These are phyloP conservation scores for Pegoplata infirma DNA, from an alignment of 2,888 invertebrate genomes.

Conservation along the genomic window DNA sequence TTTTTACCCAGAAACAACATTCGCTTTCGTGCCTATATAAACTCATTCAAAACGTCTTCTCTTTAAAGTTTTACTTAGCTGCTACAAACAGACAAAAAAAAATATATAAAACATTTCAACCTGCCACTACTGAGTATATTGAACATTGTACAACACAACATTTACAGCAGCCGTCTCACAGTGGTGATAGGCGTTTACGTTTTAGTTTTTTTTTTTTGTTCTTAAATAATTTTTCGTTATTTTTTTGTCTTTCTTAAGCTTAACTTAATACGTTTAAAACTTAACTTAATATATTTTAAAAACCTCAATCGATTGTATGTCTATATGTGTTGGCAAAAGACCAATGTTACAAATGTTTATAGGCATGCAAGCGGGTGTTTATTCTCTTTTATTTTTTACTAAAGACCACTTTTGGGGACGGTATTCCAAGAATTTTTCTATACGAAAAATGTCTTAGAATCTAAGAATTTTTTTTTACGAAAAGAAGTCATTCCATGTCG, in stretches of 20 bases:
- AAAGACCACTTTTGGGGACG: too few species aligned
- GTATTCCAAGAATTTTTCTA: too few species aligned
- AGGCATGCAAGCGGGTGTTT: conserved; percentile 52
- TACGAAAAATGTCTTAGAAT: too few species aligned
- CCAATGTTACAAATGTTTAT: conserved; percentile 42
- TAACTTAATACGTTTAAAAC: conserved; percentile 55
- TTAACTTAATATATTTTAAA: conserved; percentile 55
- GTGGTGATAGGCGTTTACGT: conserved; percentile 71
- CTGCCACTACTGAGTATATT: conserved; percentile 49
- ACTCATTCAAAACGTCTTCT: conserved; percentile 57
- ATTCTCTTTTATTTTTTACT: neutral
- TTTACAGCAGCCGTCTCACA: conserved; percentile 56
- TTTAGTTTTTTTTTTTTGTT: conserved; percentile 40
- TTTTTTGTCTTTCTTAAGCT: conserved; percentile 65
- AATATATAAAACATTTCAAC: conserved; percentile 50
- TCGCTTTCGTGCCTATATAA: conserved; percentile 73
- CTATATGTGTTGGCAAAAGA: conserved; percentile 35
- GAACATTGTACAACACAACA: conserved; percentile 51
- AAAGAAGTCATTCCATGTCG: too few species aligned
- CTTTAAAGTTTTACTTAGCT: conserved; percentile 41
- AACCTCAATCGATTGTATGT: conserved; percentile 45
- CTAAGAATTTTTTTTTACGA: too few species aligned
- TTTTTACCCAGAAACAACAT: conserved; percentile 57
- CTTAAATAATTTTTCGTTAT: conserved; percentile 7
- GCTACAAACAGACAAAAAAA: conserved; percentile 44